Percentiles rank a stretch among this genome's conserved stretches.
phyloP scores from a whole-genome alignment of 2,888 invertebrate genomes.

The Dasypogon diadema region DNA sequence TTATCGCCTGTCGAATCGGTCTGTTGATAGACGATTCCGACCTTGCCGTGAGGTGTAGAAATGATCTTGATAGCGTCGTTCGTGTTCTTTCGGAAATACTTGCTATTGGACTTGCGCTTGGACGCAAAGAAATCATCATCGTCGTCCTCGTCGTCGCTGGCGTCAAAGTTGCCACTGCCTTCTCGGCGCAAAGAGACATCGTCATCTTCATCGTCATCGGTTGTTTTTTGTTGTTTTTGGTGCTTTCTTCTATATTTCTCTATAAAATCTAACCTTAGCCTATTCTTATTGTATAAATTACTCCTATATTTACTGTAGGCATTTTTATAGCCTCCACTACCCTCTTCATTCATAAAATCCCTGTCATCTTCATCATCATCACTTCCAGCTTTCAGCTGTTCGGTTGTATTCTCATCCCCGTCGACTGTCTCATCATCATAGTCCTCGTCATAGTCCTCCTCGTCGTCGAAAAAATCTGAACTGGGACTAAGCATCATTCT shows the following conservation, averaged over 20 bases:
- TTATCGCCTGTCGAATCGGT: constrained; percentile 59
- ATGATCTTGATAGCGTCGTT: constrained; percentile 70
- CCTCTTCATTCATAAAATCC: constrained; percentile 65
- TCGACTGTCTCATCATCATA: constrained; percentile 56
- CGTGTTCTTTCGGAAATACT: constrained; percentile 67
- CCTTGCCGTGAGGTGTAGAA: constrained; percentile 69
- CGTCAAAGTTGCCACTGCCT: constrained; percentile 60
- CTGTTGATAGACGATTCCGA: constrained; percentile 69
- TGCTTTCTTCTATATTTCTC: constrained; percentile 59
- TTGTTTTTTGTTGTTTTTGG: constrained; percentile 64
- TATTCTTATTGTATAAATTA: constrained; percentile 59
- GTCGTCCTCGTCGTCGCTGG: constrained; percentile 58
- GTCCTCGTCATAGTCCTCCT: constrained; percentile 58
- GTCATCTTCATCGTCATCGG: constrained; percentile 61
- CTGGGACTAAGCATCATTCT: constrained; percentile 62
- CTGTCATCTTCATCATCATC: constrained; percentile 61
- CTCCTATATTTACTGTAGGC: constrained; percentile 56
- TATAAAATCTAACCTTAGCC: constrained; percentile 62
- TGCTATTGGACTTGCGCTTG: constrained; percentile 63
- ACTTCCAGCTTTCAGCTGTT: constrained; percentile 62
- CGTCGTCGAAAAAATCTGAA: constrained; percentile 61
- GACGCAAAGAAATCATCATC: constrained; percentile 63
- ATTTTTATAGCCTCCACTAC: constrained; percentile 61
- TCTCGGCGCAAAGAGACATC: constrained; percentile 57
- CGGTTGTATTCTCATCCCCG: constrained; percentile 58